Percentiles rank a stretch among this genome's conserved stretches.
These are phyloP conservation scores for Propithecus coquereli DNA, from an alignment of 2,113 vertebrate genomes.

Conservation along the genomic window DNA sequence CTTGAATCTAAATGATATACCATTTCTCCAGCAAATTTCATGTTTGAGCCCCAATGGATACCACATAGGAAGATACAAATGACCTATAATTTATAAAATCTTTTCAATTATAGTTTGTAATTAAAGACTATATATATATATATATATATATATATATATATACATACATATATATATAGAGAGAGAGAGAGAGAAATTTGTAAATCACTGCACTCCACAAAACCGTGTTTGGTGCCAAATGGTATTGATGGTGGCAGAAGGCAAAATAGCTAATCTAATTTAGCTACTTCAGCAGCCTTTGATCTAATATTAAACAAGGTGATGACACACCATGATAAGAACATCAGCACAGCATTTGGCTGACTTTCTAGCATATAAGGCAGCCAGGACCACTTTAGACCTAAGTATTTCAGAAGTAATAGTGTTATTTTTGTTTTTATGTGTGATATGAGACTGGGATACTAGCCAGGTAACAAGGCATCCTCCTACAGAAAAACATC, in stretches of 20 bases:
- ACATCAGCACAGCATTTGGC: background rate
- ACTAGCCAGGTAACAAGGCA: background rate
- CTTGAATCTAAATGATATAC: background rate
- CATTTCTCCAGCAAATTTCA: background rate
- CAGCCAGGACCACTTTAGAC: background rate
- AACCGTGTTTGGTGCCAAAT: background rate
- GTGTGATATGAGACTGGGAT: background rate
- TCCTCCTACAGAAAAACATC: background rate
- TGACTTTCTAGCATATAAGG: background rate
- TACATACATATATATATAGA: too few species aligned
- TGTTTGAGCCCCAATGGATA: background rate
- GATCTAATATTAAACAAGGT: conserved; percentile 18
- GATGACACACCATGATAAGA: background rate
- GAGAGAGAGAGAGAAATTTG: background rate
- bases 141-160: too few species aligned
- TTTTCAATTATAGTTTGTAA: background rate
- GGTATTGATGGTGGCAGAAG: background rate
- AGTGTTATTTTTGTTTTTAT: background rate
- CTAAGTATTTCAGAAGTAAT: background rate
- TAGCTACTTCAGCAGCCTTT: background rate
- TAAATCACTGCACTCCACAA: background rate
- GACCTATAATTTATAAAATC: background rate
- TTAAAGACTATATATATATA: too few species aligned
- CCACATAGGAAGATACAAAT: background rate
- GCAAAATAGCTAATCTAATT: background rate